phyloP scores from a whole-genome alignment of 2,888 invertebrate genomes.

The Hermaeophaga mercurialis region DNA sequence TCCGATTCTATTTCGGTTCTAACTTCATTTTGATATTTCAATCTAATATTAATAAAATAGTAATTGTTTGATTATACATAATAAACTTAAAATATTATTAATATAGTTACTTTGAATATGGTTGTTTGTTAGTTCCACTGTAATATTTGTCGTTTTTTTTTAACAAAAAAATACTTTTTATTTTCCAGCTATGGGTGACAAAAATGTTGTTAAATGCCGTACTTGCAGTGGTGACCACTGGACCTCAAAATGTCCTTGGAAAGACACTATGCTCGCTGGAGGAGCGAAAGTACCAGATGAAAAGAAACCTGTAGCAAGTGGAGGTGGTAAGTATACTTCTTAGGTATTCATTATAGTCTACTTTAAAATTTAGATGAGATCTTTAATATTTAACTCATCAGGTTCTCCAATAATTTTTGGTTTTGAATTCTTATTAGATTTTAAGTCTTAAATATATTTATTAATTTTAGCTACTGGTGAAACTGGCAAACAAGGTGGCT shows the following conservation, averaged over 20 bases:
- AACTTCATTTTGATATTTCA: too few relatives aligned
- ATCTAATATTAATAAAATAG: too few relatives aligned
- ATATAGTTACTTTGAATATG: too few relatives aligned
- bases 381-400: neutral
- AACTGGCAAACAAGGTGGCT: slow-evolving; percentile 56
- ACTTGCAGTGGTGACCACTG: slow-evolving; percentile 96
- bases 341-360: neutral
- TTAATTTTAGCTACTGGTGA: slow-evolving; percentile 39
- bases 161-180: too few relatives aligned
- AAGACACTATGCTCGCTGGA: slow-evolving; percentile 81
- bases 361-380: neutral
- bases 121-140: neutral
- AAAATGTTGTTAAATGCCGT: slow-evolving; percentile 83
- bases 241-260: slow-evolving; percentile 98
- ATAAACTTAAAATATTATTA: too few relatives aligned
- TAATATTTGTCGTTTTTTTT: neutral
- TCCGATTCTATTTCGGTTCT: too few relatives aligned
- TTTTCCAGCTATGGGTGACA: slow-evolving; percentile 58
- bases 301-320: slow-evolving; percentile 57
- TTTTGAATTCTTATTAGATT: slow-evolving; percentile 23
- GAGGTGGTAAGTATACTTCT: slow-evolving; percentile 37
- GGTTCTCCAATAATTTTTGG: neutral
- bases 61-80: too few relatives aligned
- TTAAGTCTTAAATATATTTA: too few relatives aligned
- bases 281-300: slow-evolving; percentile 66